Evolutionary conservation across 2,113 vertebrate species (phyloP), one percentile per base, ranked within the genome.

Genomic region (Trematocara macrostoma): DNA sequence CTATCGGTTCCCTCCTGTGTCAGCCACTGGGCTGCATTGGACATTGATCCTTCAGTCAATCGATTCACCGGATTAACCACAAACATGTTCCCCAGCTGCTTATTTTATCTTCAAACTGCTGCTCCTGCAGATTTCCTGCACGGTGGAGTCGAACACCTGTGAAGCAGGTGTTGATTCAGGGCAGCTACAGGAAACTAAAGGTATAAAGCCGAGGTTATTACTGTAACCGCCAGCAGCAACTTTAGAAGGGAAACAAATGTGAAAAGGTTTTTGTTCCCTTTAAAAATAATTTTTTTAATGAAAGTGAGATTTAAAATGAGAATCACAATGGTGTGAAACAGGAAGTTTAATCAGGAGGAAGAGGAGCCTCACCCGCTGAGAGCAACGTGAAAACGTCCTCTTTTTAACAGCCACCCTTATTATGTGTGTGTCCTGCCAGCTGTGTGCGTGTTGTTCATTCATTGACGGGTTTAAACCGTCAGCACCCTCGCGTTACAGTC

Each of bases 231-330:
- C 23, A 29, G 40, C 69, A 3, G 4, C 23, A 29, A 74, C 42
- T 47, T 74, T 16, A 47, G 42, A 76, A 29, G 26, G 42, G 26
- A 11, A 49, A 76, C 1, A 47, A 71, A 71, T 11, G 20, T 11
- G 0, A 71, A 45, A 71, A 69, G 64, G 11, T 5, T 38, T 38
- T 38, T 64, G 29, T 34, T 61, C 15, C 56, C 5, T 18, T 61
- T 59, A 0, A 59, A 59, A 59, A 56, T 9, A 16, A 0, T 0
- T 0, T 1, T 35, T 64, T 38, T 38, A 20, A 49, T 76, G 3
- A 49, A 11, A 49, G 45, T 29, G 14, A 49, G 42, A 29, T 31
- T 76, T 2, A 18, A 49, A 18, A 31, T 76, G 42, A 76, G 42
- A 76, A 29, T 49, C 23, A 31, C 0, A 16, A 18, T 49, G 23